Evolutionary conservation across 2,888 invertebrate genomes (phyloP).

Genomic region (Desoria tigrina): DNA sequence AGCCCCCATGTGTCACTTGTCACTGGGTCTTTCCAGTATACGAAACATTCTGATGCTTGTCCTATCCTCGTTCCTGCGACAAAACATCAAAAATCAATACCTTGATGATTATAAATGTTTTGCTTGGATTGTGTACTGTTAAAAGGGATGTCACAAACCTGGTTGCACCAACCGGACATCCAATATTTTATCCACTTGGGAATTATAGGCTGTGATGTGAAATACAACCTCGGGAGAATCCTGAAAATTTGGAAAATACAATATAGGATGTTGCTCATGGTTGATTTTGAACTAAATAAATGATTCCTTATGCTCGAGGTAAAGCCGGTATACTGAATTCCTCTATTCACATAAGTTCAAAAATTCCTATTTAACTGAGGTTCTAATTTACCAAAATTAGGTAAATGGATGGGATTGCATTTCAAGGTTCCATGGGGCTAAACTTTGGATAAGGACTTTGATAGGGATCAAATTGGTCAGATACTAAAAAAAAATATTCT

Average conservation of each 20-base stretch:
- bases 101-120: neutral
- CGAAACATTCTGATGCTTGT: constrained; percentile 97
- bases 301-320: too few relatives aligned
- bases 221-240: constrained; percentile 95
- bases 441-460: too few relatives aligned
- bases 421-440: too few relatives aligned
- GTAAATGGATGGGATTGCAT: too few relatives aligned
- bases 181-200: constrained; percentile 96
- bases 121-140: neutral
- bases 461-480: too few relatives aligned
- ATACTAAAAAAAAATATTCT: neutral
- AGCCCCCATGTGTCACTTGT: constrained; percentile 97
- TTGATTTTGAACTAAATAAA: neutral
- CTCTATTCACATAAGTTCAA: too few relatives aligned
- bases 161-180: constrained; percentile 96
- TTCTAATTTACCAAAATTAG: too few relatives aligned
- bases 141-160: constrained; percentile 63
- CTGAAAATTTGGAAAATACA: constrained; percentile 62
- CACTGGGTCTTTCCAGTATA: constrained; percentile 97
- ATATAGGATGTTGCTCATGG: neutral
- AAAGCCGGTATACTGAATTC: neutral
- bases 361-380: too few relatives aligned
- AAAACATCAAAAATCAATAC: constrained; percentile 45
- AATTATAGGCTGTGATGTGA: constrained; percentile 98
- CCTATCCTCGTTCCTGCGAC: constrained; percentile 86